These are phyloP conservation scores for Salminus brasiliensis DNA, from an alignment of 2,113 vertebrate genomes.

Conservation along the genomic window DNA sequence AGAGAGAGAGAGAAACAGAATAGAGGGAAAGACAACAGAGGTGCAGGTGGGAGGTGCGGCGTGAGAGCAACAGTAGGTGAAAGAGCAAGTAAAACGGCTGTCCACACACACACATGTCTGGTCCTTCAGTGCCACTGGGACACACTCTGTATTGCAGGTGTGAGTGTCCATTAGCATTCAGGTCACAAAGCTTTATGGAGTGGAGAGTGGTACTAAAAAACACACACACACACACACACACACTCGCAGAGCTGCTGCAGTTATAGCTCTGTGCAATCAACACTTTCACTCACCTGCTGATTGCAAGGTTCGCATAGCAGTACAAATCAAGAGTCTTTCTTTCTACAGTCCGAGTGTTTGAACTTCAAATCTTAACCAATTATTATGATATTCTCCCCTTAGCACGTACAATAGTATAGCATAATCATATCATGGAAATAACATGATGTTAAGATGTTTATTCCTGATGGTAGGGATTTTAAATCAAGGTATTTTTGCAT, in stretches of 20 bases:
- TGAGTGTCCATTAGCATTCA: slow-evolving; percentile 70
- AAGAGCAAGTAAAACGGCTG: slow-evolving; percentile 60
- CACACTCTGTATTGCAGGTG: slow-evolving; percentile 66
- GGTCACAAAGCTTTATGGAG: slow-evolving; percentile 60
- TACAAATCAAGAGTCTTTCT: not conserved
- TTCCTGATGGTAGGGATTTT: no score
- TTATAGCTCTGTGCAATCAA: not conserved
- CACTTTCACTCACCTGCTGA: not conserved
- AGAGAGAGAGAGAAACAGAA: slow-evolving; percentile 51
- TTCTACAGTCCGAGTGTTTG: not conserved
- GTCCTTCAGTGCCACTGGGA: slow-evolving; percentile 54
- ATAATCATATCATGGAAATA: no score
- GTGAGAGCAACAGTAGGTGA: slow-evolving; percentile 13
- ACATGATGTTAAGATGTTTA: no score
- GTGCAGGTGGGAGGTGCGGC: not conserved
- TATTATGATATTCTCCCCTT: not conserved
- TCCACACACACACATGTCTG: slow-evolving; percentile 57
- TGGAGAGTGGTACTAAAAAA: slow-evolving; percentile 48
- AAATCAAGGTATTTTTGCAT: no score
- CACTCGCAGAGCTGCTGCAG: slow-evolving; percentile 9
- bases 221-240: slow-evolving; percentile 27
- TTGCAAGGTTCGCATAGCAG: not conserved
- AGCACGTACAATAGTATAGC: no score
- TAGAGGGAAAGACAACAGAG: not conserved
- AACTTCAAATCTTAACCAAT: not conserved